Conservation (phyloP, 2,888 invertebrate genomes). For the Drosophila lacicola region DNA sequence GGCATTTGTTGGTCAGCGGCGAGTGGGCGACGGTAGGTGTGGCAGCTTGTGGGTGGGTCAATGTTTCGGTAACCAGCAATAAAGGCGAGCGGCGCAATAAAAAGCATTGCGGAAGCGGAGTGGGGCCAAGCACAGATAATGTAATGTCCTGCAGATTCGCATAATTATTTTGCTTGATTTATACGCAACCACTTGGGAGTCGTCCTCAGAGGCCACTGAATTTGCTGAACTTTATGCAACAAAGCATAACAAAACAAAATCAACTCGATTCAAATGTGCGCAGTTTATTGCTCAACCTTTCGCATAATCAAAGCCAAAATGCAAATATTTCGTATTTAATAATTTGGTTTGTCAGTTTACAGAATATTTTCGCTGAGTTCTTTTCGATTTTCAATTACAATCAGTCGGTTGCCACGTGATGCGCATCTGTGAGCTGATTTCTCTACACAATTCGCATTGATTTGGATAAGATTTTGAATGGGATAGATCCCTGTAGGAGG, state of each 20-base stretch:
- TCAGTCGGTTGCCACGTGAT: slow-evolving; percentile 25
- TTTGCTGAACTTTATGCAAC: slow-evolving; percentile 28
- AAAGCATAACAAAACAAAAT: slow-evolving; percentile 10
- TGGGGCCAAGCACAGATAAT: slow-evolving; percentile 60
- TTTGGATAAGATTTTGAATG: neutral
- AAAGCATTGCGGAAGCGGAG: slow-evolving; percentile 52
- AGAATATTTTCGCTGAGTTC: slow-evolving; percentile 3
- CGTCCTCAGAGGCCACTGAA: slow-evolving; percentile 10
- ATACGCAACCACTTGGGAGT: slow-evolving; percentile 44
- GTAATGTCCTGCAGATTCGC: slow-evolving; percentile 67
- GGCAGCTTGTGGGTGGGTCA: slow-evolving; percentile 38
- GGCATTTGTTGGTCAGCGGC: slow-evolving; percentile 6
- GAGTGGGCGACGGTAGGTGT: neutral
- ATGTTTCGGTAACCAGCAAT: slow-evolving; percentile 59
- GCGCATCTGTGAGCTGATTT: slow-evolving; percentile 6
- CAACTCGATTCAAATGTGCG: slow-evolving; percentile 25
- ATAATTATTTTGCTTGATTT: slow-evolving; percentile 74
- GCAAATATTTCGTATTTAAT: slow-evolving; percentile 20
- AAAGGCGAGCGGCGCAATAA: slow-evolving; percentile 59
- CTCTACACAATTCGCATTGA: neutral
- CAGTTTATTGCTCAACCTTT: slow-evolving; percentile 13
- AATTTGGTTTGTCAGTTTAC: slow-evolving; percentile 9
- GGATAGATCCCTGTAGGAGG: neutral
- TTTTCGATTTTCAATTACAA: slow-evolving; percentile 25
- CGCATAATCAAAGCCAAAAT: slow-evolving; percentile 34